Percentiles rank a stretch among this genome's conserved stretches.
Conservation (phyloP, 2,888 invertebrate species). For the Cabera pusaria region DNA sequence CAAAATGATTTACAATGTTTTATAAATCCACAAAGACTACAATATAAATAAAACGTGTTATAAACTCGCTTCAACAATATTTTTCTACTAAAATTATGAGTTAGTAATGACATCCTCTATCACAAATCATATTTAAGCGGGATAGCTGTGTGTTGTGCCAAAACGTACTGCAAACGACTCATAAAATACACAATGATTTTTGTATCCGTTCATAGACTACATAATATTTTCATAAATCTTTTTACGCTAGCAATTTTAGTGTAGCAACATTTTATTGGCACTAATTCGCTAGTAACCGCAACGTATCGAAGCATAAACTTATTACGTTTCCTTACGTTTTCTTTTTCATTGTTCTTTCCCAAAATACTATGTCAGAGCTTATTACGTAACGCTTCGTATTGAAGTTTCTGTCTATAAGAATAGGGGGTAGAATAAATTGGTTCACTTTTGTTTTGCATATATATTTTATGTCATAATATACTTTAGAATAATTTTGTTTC, state of each 20-base stretch:
- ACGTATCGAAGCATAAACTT: conserved; percentile 5
- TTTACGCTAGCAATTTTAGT: conserved; percentile 21
- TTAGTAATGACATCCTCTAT: conserved; percentile 25
- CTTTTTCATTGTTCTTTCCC: conserved; percentile 10
- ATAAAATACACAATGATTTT: conserved; percentile 41
- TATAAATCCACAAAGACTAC: too few relatives aligned
- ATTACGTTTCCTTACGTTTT: too few relatives aligned
- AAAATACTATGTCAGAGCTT: too few relatives aligned
- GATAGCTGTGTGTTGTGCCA: conserved; percentile 40
- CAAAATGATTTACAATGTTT: too few relatives aligned
- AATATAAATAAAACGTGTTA: too few relatives aligned
- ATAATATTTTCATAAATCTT: conserved; percentile 31
- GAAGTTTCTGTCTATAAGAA: too few relatives aligned
- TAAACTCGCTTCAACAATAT: too few relatives aligned
- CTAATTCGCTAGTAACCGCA: conserved; percentile 19
- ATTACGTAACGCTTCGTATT: too few relatives aligned
- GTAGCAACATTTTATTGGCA: conserved; percentile 22
- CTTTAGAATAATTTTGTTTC: too few relatives aligned
- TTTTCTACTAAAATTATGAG: background rate
- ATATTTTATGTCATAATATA: too few relatives aligned
- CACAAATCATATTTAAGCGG: conserved; percentile 27
- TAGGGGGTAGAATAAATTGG: too few relatives aligned
- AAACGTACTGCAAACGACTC: conserved; percentile 37
- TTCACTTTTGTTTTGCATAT: too few relatives aligned
- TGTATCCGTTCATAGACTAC: conserved; percentile 42